Evolutionary conservation across 2,888 invertebrate genomes (phyloP).

Genomic region (Hylaea fasciaria): DNA sequence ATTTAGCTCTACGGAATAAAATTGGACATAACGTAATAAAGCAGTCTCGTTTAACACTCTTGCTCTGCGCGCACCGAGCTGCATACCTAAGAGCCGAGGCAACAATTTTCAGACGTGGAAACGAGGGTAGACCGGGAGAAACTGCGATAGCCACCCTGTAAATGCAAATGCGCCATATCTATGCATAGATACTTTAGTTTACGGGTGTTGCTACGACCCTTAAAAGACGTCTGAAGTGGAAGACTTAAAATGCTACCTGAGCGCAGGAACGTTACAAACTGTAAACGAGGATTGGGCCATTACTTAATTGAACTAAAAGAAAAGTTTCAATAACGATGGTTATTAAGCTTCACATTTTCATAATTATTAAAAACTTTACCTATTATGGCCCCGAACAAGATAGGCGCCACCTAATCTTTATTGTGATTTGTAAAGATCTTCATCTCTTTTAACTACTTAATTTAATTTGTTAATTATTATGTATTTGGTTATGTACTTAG

Average conservation of each 20-base stretch:
- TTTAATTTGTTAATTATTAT: no score
- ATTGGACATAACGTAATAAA: slow-evolving; percentile 49
- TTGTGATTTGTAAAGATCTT: slow-evolving; percentile 41
- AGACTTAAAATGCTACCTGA: slow-evolving; percentile 1
- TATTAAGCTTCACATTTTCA: slow-evolving; percentile 24
- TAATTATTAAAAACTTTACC: slow-evolving; percentile 34
- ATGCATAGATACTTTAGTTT: slow-evolving; percentile 45
- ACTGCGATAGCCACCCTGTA: slow-evolving; percentile 64
- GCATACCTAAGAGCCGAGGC: slow-evolving; percentile 50
- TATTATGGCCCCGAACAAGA: slow-evolving; percentile 24
- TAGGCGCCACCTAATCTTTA: slow-evolving; percentile 28
- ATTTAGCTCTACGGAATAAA: slow-evolving; percentile 36
- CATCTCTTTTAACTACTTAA: no score
- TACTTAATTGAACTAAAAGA: no score
- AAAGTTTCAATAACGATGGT: not conserved
- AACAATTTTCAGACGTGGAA: slow-evolving; percentile 68
- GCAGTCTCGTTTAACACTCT: slow-evolving; percentile 55
- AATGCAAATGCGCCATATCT: slow-evolving; percentile 52
- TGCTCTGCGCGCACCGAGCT: slow-evolving; percentile 49
- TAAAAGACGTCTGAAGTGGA: slow-evolving; percentile 19
- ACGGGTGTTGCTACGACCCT: slow-evolving; percentile 35
- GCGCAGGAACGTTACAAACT: no score
- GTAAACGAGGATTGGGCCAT: no score
- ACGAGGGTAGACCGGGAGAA: slow-evolving; percentile 59
- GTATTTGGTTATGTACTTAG: no score